Evolutionary conservation across 2,113 vertebrate species (phyloP).

Genomic region (Chaetops frenatus): DNA sequence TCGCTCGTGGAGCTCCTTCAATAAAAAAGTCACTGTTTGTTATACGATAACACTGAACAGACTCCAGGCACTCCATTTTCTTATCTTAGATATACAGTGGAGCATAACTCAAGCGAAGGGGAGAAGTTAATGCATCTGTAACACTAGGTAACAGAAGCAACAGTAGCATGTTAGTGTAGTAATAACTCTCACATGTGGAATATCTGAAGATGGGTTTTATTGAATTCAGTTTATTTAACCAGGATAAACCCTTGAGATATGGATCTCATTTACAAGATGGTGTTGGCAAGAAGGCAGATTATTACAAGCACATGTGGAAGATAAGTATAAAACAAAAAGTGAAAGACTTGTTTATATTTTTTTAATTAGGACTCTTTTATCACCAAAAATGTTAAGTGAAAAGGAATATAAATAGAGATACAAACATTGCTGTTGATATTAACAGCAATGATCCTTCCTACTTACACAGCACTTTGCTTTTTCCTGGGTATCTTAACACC

Average conservation of each 20-base stretch:
- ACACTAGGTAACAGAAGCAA: conserved; percentile 75
- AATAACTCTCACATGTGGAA: conserved; percentile 76
- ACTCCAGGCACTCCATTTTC: conserved; percentile 74
- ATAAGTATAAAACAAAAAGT: conserved; percentile 68
- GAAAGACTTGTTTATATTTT: conserved; percentile 55
- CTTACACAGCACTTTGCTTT: neutral
- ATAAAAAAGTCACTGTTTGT: conserved; percentile 78
- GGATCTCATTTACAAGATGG: conserved; percentile 80
- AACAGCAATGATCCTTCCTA: neutral
- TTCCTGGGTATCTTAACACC: neutral
- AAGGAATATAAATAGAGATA: neutral
- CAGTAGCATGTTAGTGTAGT: conserved; percentile 75
- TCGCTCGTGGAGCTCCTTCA: conserved; percentile 67
- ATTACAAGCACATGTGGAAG: conserved; percentile 74
- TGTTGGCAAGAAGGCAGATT: conserved; percentile 72
- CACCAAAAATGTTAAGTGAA: conserved; percentile 19
- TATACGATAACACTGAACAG: conserved; percentile 76
- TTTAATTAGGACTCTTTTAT: conserved; percentile 49
- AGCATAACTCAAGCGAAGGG: conserved; percentile 72
- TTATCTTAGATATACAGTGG: conserved; percentile 78
- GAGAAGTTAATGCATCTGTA: conserved; percentile 70
- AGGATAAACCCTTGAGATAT: conserved; percentile 74
- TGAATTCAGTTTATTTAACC: conserved; percentile 80
- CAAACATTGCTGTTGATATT: neutral
- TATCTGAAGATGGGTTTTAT: conserved; percentile 77